A percentile compares a stretch with the other conserved stretches of the same genome.
phyloP scores from a whole-genome alignment of 2,888 invertebrate genomes.

The Chorisops tibialis region DNA sequence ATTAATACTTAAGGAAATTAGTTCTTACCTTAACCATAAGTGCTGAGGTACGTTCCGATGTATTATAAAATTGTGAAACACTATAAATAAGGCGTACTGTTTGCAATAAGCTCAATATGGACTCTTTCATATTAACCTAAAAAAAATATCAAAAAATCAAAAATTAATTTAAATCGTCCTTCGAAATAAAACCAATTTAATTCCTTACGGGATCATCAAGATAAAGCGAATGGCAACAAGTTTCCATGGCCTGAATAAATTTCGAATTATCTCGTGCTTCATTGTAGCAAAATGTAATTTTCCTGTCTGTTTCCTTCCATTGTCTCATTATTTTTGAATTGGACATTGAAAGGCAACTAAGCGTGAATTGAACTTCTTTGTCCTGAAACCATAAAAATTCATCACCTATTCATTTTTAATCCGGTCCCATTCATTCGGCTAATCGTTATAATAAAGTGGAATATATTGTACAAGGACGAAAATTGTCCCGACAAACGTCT shows the following conservation, averaged over 20 bases:
- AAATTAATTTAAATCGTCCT: slow-evolving; percentile 9
- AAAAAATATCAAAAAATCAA: slow-evolving; percentile 18
- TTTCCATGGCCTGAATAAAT: slow-evolving; percentile 90
- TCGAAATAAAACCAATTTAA: background rate
- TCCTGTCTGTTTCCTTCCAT: slow-evolving; percentile 83
- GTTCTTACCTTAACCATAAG: slow-evolving; percentile 83
- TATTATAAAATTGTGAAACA: slow-evolving; percentile 94
- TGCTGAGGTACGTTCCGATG: slow-evolving; percentile 92
- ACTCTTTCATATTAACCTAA: slow-evolving; percentile 77
- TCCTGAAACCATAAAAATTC: slow-evolving; percentile 52
- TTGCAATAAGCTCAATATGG: slow-evolving; percentile 82
- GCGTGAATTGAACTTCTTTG: slow-evolving; percentile 71
- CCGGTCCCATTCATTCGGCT: too few species aligned
- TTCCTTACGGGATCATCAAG: slow-evolving; percentile 78
- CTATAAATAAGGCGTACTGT: slow-evolving; percentile 90
- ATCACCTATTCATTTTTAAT: too few species aligned
- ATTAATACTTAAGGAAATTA: too few species aligned
- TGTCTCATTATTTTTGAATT: slow-evolving; percentile 74
- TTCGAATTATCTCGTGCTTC: slow-evolving; percentile 96
- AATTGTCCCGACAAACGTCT: too few species aligned
- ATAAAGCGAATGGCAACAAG: slow-evolving; percentile 90
- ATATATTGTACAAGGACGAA: slow-evolving; percentile 25
- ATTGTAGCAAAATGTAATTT: slow-evolving; percentile 91
- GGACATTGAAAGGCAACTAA: slow-evolving; percentile 71
- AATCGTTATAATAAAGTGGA: background rate